phyloP scores from a whole-genome alignment of 1,140 invertebrate species.

The Drosophila repletoides region DNA sequence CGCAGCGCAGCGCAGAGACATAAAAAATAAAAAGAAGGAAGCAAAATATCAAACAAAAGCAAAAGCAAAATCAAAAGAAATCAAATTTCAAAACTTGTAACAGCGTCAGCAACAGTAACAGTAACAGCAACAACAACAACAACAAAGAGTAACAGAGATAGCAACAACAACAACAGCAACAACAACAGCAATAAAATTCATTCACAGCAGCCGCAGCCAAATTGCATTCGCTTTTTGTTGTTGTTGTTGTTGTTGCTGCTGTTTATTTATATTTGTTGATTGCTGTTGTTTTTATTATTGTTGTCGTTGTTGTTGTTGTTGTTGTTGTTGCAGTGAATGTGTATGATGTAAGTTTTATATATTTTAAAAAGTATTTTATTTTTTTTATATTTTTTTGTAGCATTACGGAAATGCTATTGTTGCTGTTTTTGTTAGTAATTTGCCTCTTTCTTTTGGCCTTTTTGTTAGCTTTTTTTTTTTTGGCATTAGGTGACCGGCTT shows the following conservation, averaged over 20 bases:
- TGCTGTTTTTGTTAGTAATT: conserved; percentile 12
- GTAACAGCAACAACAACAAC: neutral
- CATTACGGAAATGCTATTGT: conserved; percentile 1
- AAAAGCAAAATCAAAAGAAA: conserved; percentile 47
- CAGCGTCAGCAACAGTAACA: conserved; percentile 14
- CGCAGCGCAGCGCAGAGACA: neutral
- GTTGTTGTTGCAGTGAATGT: conserved; percentile 5
- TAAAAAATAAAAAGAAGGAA: conserved; percentile 28
- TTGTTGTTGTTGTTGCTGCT: conserved; percentile 3
- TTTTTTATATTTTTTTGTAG: conserved; percentile 1
- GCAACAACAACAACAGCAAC: conserved; percentile 13
- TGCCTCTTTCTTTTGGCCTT: conserved; percentile 12
- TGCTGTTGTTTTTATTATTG: neutral
- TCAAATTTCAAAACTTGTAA: conserved; percentile 45
- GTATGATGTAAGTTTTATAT: conserved; percentile 41
- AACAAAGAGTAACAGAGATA: too few relatives aligned
- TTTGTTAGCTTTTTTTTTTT: conserved; percentile 7
- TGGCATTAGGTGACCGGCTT: conserved; percentile 19
- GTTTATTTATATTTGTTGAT: neutral
- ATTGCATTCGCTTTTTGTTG: too few relatives aligned
- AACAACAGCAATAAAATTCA: conserved; percentile 3
- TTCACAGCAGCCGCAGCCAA: conserved; percentile 27
- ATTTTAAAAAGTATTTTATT: conserved; percentile 33
- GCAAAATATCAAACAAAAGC: conserved; percentile 39
- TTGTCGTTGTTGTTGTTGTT: conserved; percentile 5